Evolutionary conservation across 2,113 vertebrate species (phyloP).

Genomic region (Gymnorhina tibicen): DNA sequence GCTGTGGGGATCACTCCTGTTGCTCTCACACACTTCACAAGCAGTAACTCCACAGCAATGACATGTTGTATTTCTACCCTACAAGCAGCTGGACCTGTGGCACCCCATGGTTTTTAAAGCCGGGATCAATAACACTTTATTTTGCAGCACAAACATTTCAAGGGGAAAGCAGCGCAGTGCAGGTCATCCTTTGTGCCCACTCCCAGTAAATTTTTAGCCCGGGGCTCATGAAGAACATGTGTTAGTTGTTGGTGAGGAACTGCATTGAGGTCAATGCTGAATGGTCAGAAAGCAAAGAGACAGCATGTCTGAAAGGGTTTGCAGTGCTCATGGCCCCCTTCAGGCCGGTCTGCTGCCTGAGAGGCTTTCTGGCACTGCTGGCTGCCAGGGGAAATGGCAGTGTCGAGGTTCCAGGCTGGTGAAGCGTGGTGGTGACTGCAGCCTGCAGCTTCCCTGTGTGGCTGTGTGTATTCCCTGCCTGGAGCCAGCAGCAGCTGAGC

Average conservation of each 20-base stretch:
- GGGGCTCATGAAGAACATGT: fast-evolving
- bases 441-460: neutral
- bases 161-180: neutral
- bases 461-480: neutral
- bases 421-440: fast-evolving
- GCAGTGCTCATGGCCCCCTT: neutral
- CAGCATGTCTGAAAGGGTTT: neutral
- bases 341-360: neutral
- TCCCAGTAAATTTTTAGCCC: neutral
- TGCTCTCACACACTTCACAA: neutral
- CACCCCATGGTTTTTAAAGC: neutral
- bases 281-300: neutral
- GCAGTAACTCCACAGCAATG: neutral
- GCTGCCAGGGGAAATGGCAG: neutral
- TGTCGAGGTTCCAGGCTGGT: fast-evolving
- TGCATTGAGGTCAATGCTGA: fast-evolving
- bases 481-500: neutral
- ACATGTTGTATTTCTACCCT: neutral
- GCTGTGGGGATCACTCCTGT: neutral
- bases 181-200: neutral
- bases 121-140: neutral
- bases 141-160: neutral
- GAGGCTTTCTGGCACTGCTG: neutral
- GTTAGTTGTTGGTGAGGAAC: neutral
- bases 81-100: neutral